Percentiles rank a stretch among this genome's conserved stretches.
phyloP scores from a whole-genome alignment of 2,888 invertebrate genomes.

The Mamestra brassicae region DNA sequence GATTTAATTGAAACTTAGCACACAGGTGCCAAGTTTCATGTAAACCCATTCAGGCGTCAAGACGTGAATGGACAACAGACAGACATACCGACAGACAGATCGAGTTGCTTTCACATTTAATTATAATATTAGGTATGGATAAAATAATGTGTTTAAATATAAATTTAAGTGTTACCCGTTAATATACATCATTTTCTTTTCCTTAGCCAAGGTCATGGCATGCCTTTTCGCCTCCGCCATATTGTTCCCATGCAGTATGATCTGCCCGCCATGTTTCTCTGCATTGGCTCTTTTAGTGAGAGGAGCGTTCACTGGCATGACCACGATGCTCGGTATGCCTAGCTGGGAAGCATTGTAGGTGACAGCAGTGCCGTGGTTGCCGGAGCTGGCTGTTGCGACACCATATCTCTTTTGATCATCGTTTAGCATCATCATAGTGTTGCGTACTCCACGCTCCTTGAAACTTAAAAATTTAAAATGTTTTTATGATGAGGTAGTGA shows the following conservation, averaged over 20 bases:
- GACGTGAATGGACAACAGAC: too few species aligned
- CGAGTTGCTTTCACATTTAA: too few species aligned
- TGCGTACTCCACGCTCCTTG: constrained; percentile 98
- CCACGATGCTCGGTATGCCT: constrained; percentile 94
- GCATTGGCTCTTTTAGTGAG: constrained; percentile 95
- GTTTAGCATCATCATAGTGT: constrained; percentile 93
- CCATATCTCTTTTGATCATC: constrained; percentile 94
- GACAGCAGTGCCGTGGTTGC: constrained; percentile 96
- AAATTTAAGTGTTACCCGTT: constrained; percentile 92
- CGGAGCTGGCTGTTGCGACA: constrained; percentile 97
- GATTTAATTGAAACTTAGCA: too few species aligned
- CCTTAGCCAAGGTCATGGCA: constrained; percentile 94
- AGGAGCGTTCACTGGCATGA: constrained; percentile 97
- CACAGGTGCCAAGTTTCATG: too few species aligned
- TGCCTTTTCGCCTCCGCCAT: constrained; percentile 94
- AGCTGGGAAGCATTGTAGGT: constrained; percentile 94
- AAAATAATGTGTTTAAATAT: background rate
- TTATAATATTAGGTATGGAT: background rate
- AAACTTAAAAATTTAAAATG: constrained; percentile 91
- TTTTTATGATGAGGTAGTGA: background rate
- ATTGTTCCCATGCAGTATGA: constrained; percentile 92
- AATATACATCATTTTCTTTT: constrained; percentile 94
- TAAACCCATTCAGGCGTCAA: too few species aligned
- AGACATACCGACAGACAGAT: too few species aligned
- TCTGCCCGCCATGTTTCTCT: constrained; percentile 28